A percentile compares a stretch with the other conserved stretches of the same genome.
phyloP scores from a whole-genome alignment of 2,888 invertebrate species.

The Tenthredo scrophulariae region DNA sequence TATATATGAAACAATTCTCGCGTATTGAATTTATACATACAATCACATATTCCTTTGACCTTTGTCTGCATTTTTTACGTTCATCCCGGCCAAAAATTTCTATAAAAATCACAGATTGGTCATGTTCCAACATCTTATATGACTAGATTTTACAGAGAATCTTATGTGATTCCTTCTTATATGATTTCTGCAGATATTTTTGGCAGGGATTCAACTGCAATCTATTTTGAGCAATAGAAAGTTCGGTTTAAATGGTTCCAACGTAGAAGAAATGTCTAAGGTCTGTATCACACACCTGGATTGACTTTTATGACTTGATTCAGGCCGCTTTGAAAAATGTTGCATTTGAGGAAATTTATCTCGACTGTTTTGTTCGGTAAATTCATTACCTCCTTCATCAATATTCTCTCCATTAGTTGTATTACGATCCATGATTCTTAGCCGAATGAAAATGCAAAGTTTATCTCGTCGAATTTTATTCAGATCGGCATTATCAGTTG shows the following conservation, averaged over 20 bases:
- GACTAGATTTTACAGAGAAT: background rate
- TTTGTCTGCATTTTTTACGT: background rate
- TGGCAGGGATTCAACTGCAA: background rate
- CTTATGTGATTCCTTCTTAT: background rate
- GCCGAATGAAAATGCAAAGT: background rate
- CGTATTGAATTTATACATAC: background rate
- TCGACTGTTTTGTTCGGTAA: background rate
- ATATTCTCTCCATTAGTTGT: background rate
- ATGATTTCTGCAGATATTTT: background rate
- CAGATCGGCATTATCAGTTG: slow-evolving; percentile 25
- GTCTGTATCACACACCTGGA: slow-evolving; percentile 19
- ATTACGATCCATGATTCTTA: slow-evolving; percentile 29
- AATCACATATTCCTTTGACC: background rate
- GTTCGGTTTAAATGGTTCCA: background rate
- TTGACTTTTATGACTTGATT: slow-evolving; percentile 37
- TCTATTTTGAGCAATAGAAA: background rate
- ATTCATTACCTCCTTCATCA: slow-evolving; percentile 12
- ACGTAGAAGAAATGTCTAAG: background rate
- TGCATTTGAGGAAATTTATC: slow-evolving; percentile 15
- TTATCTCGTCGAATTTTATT: background rate
- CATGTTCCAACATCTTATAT: background rate
- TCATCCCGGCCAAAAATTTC: background rate
- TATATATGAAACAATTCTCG: background rate
- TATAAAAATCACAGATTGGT: background rate
- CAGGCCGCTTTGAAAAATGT: slow-evolving; percentile 12